Evolutionary conservation across 2,113 vertebrate species (phyloP), one percentile per base, ranked within the genome.

Genomic region (Petromus typicus): DNA sequence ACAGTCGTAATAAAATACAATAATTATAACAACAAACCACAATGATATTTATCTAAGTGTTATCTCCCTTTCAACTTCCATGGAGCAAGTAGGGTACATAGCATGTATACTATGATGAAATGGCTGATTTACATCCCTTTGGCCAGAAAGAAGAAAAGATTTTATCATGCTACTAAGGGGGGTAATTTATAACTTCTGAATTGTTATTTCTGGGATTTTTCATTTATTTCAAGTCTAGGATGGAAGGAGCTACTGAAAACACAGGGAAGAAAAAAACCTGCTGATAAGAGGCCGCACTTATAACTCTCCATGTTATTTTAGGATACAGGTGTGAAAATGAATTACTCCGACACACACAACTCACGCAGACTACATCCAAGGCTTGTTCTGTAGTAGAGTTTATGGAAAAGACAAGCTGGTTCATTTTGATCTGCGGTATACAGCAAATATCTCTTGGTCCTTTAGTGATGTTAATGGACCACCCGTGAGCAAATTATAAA

Each of bases 261-360:
- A 82, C 76, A 93, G 20, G 30, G 43, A 20, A n/a, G 30, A 43
- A 30, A 45, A 9, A 63, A 93, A 27, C 75, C 51, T 93, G 7
- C 12, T 63, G 78, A 64, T 69, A 54, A 63, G 57, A n/a, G 10
- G 18, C 22, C 23, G 43, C n/a, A 54, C 12, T 8, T 88, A 3
- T 63, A 71, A 48, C 51, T 90, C 66, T 86, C 16, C 66, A 78
- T 79, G 43, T 23, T 76, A 25, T 86, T 90, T 90, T 71, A 90
- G 82, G 11, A 7, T 17, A n/a, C 13, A 40, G 27, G 7, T 30
- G 3, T 73, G 57, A 43, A 79, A 84, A 88, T 73, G 20, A 93
- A 79, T 30, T 61, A 63, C 86, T 30, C 30, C 81, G 56, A 90
- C 63, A 17, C 23, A 80, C 76, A 75, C 20, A 86, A 78, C 93